These are phyloP conservation scores for Diogma glabrata DNA, from an alignment of 2,888 invertebrate genomes.

Conservation along the genomic window DNA sequence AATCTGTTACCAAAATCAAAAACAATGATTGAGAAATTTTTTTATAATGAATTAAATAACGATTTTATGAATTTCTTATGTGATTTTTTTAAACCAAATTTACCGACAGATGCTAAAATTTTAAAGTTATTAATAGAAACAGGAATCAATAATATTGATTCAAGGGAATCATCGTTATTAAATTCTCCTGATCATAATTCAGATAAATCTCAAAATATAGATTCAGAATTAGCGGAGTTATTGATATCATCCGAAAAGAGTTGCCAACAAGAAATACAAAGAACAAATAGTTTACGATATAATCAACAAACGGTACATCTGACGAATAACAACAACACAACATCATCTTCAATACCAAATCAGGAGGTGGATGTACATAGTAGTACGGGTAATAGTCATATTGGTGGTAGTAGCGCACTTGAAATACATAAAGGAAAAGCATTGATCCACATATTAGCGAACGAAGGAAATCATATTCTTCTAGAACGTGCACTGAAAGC, in stretches of 20 bases:
- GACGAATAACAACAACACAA: too few relatives aligned
- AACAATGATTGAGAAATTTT: conserved; percentile 33
- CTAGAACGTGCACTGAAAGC: conserved; percentile 52
- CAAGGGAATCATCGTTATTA: conserved; percentile 30
- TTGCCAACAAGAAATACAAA: conserved; percentile 32
- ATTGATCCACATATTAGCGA: conserved; percentile 62
- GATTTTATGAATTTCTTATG: conserved; percentile 36
- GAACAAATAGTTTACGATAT: conserved; percentile 33
- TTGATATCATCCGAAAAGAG: conserved; percentile 34
- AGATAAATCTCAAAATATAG: conserved; percentile 36
- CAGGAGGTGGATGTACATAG: not conserved
- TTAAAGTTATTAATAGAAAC: conserved; percentile 62
- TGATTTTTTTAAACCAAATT: conserved; percentile 44
- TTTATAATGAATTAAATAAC: conserved; percentile 35
- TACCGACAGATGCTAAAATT: conserved; percentile 58
- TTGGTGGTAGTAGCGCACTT: conserved; percentile 22
- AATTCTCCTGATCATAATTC: conserved; percentile 34
- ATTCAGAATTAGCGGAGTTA: conserved; percentile 35
- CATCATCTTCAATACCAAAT: conserved; percentile 15
- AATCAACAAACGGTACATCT: conserved; percentile 28
- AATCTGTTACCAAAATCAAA: conserved; percentile 34
- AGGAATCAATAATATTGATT: conserved; percentile 47
- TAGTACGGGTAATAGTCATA: not conserved
- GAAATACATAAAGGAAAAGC: conserved; percentile 48
- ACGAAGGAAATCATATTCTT: conserved; percentile 59